Base-by-base conservation (phyloP, 2,888 invertebrate species). In the Cryptus viduatorius region DNA sequence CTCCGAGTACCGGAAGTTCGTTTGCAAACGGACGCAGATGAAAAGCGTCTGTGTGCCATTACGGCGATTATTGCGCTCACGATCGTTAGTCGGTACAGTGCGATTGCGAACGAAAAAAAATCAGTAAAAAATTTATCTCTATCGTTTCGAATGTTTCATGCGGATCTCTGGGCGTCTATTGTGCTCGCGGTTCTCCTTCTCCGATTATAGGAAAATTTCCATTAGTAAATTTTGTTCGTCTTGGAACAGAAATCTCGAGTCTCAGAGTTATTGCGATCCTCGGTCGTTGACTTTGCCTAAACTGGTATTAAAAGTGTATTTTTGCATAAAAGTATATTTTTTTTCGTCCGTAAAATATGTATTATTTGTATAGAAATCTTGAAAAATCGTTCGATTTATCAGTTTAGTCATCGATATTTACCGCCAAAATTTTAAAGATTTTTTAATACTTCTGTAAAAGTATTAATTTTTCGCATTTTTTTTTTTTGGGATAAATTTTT, bases 21-120 rank as follows among this genome's bases (percentile, higher is more conserved):
- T 78, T 82, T 75, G 69, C 71, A 50, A 71, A 68, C 61, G 61
- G 61, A 65, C 76, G 46, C 46, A 29, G 59, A 48, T 44, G 46
- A 24, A 73, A 71, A 71, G 56, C n/a, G 50, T 72, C 46, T 24
- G 65, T 31, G 44, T 29, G 59, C 69, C 67, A 37, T 12, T 24
- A 82, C 65, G 56, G 61, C 61, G 72, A 85, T 85, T 80, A 77
- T 75, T 48, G 75, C 31, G 84, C 53, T 56, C n/a, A 53, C 44
- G 59, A 64, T 82, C 82, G 75, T 82, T 75, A 81, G 50, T n/a
- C n/a, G n/a, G n/a, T 68, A 10, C 31, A 61, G 42, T 29, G 44
- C 64, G 71, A 78, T 42, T 44, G 56, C 42, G 24, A 64, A 71
- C 50, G 50, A 65, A n/a, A 50, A 65, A 42, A 37, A 69, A 64